phyloP scores from a whole-genome alignment of 2,888 invertebrate species.

The Digitonthophagus gazella region DNA sequence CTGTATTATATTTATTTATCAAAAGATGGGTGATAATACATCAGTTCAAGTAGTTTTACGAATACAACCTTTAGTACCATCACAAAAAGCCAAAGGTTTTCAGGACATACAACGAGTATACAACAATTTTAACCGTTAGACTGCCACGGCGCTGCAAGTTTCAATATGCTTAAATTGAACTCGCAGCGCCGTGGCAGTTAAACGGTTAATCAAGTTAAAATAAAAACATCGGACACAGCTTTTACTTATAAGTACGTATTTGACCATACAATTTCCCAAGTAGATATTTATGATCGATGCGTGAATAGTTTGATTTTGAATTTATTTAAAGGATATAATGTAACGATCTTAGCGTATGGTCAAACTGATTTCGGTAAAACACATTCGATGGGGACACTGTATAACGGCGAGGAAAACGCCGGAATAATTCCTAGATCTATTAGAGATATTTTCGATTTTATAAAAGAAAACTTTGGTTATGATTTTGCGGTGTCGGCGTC shows the following conservation, averaged over 20 bases:
- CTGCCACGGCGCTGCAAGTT: too few relatives aligned
- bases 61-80: slow-evolving; percentile 74
- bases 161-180: too few relatives aligned
- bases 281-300: slow-evolving; percentile 69
- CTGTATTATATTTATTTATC: too few relatives aligned
- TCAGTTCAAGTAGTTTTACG: slow-evolving; percentile 77
- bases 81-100: slow-evolving; percentile 73
- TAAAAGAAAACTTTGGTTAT: slow-evolving; percentile 58
- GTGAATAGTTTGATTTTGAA: slow-evolving; percentile 70
- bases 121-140: slow-evolving; percentile 56
- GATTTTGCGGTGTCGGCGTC: slow-evolving; percentile 73
- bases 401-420: slow-evolving; percentile 62
- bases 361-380: slow-evolving; percentile 94
- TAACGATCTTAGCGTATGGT: slow-evolving; percentile 91
- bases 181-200: too few relatives aligned
- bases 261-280: slow-evolving; percentile 65
- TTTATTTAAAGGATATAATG: slow-evolving; percentile 85
- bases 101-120: slow-evolving; percentile 69
- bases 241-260: slow-evolving; percentile 87
- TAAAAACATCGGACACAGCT: slow-evolving; percentile 63
- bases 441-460: slow-evolving; percentile 72
- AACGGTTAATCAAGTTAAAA: slow-evolving; percentile 72
- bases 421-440: slow-evolving; percentile 90
- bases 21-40: slow-evolving; percentile 43
- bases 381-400: slow-evolving; percentile 87